Conservation (phyloP, 2,888 invertebrate genomes). For the Gymnocheta viridis region DNA sequence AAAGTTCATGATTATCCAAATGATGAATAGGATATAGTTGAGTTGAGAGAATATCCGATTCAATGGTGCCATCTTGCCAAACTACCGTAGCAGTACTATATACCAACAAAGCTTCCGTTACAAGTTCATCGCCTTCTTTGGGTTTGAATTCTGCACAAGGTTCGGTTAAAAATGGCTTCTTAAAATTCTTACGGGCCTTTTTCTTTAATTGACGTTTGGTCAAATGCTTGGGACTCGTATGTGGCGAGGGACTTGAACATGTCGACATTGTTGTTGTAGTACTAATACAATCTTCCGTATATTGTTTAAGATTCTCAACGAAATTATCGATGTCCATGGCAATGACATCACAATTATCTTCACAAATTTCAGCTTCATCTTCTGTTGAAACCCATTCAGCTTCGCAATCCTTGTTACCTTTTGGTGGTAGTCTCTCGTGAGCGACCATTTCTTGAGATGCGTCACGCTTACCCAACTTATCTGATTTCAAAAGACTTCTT, state of each 20-base stretch:
- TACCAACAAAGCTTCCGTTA: conserved; percentile 92
- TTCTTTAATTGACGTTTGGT: conserved; percentile 76
- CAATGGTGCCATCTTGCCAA: conserved; percentile 93
- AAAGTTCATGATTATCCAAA: conserved; percentile 96
- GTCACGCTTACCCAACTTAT: conserved; percentile 68
- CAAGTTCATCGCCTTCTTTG: conserved; percentile 86
- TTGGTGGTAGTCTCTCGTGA: conserved; percentile 11
- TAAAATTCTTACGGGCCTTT: conserved; percentile 76
- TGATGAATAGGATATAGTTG: conserved; percentile 96
- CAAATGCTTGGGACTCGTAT: conserved; percentile 77
- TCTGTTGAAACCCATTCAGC: conserved; percentile 79
- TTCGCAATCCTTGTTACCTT: conserved; percentile 72
- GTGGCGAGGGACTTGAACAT: conserved; percentile 77
- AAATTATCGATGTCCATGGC: conserved; percentile 43
- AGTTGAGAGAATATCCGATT: conserved; percentile 92
- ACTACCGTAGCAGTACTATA: conserved; percentile 91
- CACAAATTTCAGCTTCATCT: conserved; percentile 74
- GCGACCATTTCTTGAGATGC: conserved; percentile 44
- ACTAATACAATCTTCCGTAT: conserved; percentile 73
- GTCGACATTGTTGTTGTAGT: conserved; percentile 76
- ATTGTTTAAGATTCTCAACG: conserved; percentile 58
- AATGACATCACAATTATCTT: conserved; percentile 60
- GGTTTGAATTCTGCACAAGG: conserved; percentile 77
- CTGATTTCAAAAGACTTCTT: conserved; percentile 65
- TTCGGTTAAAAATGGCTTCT: conserved; percentile 65